These are phyloP conservation scores for Gryon sp. DNA, from an alignment of 1,140 invertebrate species.

Conservation along the genomic window DNA sequence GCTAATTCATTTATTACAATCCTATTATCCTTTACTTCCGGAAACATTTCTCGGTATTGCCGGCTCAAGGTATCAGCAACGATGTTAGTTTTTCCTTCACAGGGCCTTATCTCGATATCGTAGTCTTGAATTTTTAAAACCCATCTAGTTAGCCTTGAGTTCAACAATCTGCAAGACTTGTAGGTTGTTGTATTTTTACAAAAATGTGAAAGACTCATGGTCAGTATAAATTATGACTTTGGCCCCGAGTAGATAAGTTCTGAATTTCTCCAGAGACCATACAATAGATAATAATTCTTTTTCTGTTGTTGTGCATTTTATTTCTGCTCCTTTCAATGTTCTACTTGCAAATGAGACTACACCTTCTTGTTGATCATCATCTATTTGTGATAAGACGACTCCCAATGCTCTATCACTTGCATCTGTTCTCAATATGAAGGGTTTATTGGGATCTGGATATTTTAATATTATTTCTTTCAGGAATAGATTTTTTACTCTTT, in stretches of 20 bases:
- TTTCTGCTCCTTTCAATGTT: conserved; percentile 58
- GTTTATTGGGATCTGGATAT: not conserved
- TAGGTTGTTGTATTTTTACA: too few relatives aligned
- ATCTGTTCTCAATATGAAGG: not conserved
- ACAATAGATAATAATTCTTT: conserved; percentile 76
- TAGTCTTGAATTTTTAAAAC: conserved; percentile 19
- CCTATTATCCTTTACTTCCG: too few relatives aligned
- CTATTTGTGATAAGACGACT: not conserved
- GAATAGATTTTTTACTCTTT: not conserved
- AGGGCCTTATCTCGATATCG: not conserved
- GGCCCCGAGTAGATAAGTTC: conserved; percentile 66
- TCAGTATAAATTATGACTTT: conserved; percentile 76
- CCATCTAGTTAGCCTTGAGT: too few relatives aligned
- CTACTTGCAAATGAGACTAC: conserved; percentile 70
- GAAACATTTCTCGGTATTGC: not conserved
- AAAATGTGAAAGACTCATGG: conserved; percentile 66
- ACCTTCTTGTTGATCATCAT: not conserved
- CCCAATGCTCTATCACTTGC: not conserved
- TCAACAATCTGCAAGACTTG: conserved; percentile 13
- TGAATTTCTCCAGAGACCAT: conserved; percentile 72
- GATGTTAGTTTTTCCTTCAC: conserved; percentile 3
- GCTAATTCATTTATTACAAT: too few relatives aligned
- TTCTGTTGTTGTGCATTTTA: conserved; percentile 75
- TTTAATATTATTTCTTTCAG: conserved; percentile 72
- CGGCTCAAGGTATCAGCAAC: conserved; percentile 8